Base-by-base conservation (phyloP, 1,140 invertebrate genomes). In the Drosophila rufa region DNA sequence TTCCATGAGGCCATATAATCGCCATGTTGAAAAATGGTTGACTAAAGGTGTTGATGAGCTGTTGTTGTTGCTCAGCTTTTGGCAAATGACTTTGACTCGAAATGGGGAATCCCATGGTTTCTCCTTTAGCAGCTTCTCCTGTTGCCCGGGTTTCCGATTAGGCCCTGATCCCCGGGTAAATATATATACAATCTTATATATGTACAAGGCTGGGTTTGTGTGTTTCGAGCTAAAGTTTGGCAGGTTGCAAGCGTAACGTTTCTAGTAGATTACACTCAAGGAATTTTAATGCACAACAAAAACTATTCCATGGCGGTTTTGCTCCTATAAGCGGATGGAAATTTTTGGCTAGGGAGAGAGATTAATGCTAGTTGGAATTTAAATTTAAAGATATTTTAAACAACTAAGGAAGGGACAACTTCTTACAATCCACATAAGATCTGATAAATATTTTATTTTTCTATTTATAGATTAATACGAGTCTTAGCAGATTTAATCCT, bases 11-110 rank as follows among this genome's bases (percentile, higher is more conserved):
- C 57, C 67, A 70, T 79, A 70, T 82, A 76, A 71, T 79, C 64
- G 60, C 59, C 68, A 30, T 66, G 77, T 61, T 83, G 77, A 87
- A 83, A 87, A 89, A 89, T 87, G 75, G 80, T 82, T 75, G 85
- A 79, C 84, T 84, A 79, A 79, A 89, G 85, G 85, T 90, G 85
- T 89, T 89, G 85, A 89, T 90, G 85, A 90, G 85, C 85, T 85
- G 73, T 78, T 84, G 80, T 64, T 59, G 64, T 50, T 67, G 57
- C 75, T 61, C 75, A 77, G 75, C 75, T 77, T 77, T 77, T 82
- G 82, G 78, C 80, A 79, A 85, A 79, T 82, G 84, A 89, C 85
- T 87, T 84, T 83, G 83, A 77, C 74, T 77, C 36, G 64, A 40
- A 60, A 51, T 40, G 42, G 58, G 50, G 61, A 66, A 45, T 67